Percentiles rank a stretch among this genome's conserved stretches.
phyloP scores from a whole-genome alignment of 2,888 invertebrate species.

The Agonopterix heracliana region DNA sequence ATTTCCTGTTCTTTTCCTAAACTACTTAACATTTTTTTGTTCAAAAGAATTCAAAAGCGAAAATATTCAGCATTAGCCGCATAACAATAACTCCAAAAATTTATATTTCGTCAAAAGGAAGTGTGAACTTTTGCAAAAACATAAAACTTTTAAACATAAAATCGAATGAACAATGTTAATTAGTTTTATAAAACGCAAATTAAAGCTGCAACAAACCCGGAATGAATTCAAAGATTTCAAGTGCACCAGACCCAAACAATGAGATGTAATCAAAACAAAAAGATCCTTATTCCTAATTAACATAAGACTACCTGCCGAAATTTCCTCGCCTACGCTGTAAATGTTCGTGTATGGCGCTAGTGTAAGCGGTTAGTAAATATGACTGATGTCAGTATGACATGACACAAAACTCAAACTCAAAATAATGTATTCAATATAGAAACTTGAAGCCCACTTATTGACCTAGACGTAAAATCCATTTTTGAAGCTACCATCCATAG shows the following conservation, averaged over 20 bases:
- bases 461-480: too few relatives aligned
- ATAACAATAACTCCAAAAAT: background rate
- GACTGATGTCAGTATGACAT: too few relatives aligned
- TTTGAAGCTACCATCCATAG: too few relatives aligned
- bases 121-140: background rate
- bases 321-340: slow-evolving; percentile 58
- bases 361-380: slow-evolving; percentile 17
- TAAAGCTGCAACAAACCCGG: slow-evolving; percentile 10
- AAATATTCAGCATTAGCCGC: too few relatives aligned
- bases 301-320: slow-evolving; percentile 62
- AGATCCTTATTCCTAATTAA: slow-evolving; percentile 43
- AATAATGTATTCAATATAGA: too few relatives aligned
- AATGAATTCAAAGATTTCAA: slow-evolving; percentile 21
- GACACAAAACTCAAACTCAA: too few relatives aligned
- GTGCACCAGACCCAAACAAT: slow-evolving; percentile 34
- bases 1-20: too few relatives aligned
- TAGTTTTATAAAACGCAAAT: background rate
- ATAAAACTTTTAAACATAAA: background rate
- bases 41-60: too few relatives aligned
- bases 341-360: slow-evolving; percentile 16
- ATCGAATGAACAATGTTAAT: slow-evolving; percentile 5
- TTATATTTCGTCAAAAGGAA: background rate
- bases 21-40: too few relatives aligned
- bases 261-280: slow-evolving; percentile 37
- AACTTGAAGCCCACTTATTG: too few relatives aligned